phyloP scores from a whole-genome alignment of 2,113 vertebrate species.

The Columba livia region DNA sequence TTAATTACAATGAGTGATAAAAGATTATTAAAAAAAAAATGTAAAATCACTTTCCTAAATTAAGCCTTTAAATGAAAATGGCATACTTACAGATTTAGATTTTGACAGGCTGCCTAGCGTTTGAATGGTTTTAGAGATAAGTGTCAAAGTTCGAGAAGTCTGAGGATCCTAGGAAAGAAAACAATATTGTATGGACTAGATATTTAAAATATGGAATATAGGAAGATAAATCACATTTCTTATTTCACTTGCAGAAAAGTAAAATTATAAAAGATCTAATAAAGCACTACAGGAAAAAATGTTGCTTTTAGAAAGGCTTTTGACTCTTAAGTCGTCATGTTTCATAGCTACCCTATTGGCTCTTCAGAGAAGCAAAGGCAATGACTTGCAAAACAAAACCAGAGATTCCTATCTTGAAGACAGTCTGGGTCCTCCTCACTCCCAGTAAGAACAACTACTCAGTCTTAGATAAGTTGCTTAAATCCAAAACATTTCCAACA shows the following conservation, averaged over 20 bases:
- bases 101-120: constrained; percentile 96
- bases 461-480: background rate
- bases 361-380: background rate
- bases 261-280: background rate
- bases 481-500: background rate
- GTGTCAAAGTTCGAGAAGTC: constrained; percentile 94
- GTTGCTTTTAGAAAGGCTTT: background rate
- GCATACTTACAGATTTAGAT: constrained; percentile 92
- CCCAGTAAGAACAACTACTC: background rate
- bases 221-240: background rate
- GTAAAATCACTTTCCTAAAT: background rate
- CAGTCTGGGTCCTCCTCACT: background rate
- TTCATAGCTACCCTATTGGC: background rate
- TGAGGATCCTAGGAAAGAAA: constrained; percentile 83
- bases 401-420: background rate
- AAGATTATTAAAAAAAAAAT: background rate
- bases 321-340: background rate
- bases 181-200: background rate
- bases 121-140: constrained; percentile 98
- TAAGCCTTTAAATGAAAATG: background rate
- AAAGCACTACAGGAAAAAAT: background rate
- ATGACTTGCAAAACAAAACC: background rate
- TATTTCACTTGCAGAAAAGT: background rate
- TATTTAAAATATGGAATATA: background rate
- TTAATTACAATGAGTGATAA: constrained; percentile 40